Base-by-base conservation (phyloP, 2,888 invertebrate genomes). In the Epinotia nisella region DNA sequence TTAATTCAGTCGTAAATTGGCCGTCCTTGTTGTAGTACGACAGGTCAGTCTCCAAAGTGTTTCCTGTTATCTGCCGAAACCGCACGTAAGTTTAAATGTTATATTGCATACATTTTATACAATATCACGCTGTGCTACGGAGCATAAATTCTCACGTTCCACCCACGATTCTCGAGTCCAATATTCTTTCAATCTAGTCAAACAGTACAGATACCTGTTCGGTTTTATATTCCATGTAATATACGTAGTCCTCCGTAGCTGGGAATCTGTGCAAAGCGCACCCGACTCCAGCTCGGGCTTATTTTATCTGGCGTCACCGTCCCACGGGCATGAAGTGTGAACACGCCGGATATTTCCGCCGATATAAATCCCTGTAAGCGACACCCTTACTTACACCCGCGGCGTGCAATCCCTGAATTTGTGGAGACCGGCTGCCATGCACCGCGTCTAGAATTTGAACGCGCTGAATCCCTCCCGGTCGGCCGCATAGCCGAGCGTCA, bases 351-450 rank as follows among this genome's bases (percentile, higher is more conserved):
- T 88, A 89, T 90, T 89, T 88, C 85, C 87, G 83, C 87, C 85
- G 87, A 88, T 90, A 90, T 91, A 91, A 91, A 91, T 91, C 90
- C 87, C 83, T 83, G 85, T 83, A 85, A 83, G 86, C 85, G 88
- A 89, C 89, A 88, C 84, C 87, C 84, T 83, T 84, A 84, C 87
- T 86, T 87, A 86, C 85, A 82, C 84, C 81, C 86, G 83, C 82
- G 84, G 86, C 82, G 80, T 83, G 85, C 86, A 87, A 89, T 87
- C 86, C 87, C 83, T 83, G 87, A 90, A 91, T 91, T 90, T 90
- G 88, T 88, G 85, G 82, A 89, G 84, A 84, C 84, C 83, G 79
- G 78, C 83, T 78, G 80, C 82, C 83, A 82, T 87, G 88, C 87
- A 87, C 83, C 85, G 84, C 85, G 80, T 82, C 81, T 81, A 80